Base-by-base conservation (phyloP, 2,888 invertebrate genomes). In the Rhingia rostrata region DNA sequence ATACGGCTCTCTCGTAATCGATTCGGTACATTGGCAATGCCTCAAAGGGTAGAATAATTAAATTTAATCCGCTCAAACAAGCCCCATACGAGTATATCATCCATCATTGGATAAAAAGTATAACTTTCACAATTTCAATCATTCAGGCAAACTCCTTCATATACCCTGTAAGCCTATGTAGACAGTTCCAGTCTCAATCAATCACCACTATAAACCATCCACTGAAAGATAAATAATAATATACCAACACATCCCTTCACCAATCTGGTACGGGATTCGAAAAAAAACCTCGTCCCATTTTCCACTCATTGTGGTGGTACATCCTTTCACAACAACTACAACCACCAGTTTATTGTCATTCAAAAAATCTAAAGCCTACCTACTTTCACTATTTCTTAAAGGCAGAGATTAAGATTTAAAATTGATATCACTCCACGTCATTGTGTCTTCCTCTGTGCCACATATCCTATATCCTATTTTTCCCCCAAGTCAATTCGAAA, bases 361-460 rank as follows among this genome's bases (percentile, higher is more conserved):
- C 66, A 70, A 84, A 74, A 80, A 70, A 80, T 80, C 61, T 70
- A 75, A 84, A 84, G 80, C 79, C 80, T 66, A 69, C 22, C 22
- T 22, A 32, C 70, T 58, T 79, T 53, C 74, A 60, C 74, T 84
- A 84, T 84, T 49, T 70, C 84, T 22, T 51, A 35, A 35, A 70
- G 70, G 79, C 53, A 80, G 79, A 75, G 79, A 79, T 84, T 84
- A 80, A 79, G 84, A 79, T 84, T 80, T 74, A 70, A 84, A 80
- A 84, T 80, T 84, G 79, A 84, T 84, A 84, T 75, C 74, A 53
- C 64, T 66, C 22, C 22, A 49, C 60, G 74, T 69, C 73, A 63
- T 14, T 45, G 66, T 58, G 9, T 35, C 58, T 56, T 12, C 47
- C 33, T 66, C 53, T 75, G 51, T 54, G 47, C 22, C 6, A 33